Conservation (phyloP, 2,888 invertebrate genomes). For the Drosophila macrospina region DNA sequence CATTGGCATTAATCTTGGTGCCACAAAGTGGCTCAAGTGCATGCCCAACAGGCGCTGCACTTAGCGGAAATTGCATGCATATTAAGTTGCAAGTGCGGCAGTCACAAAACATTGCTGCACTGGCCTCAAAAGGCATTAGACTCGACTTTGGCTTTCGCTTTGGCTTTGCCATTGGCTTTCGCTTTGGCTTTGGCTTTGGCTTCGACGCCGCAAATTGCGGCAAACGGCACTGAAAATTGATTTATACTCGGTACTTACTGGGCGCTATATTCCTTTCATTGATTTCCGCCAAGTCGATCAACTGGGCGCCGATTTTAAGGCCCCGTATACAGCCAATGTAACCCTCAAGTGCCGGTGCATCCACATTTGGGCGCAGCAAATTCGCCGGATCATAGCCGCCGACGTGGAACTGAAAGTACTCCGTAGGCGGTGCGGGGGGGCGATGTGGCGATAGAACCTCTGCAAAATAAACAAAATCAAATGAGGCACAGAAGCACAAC, state of each 20-base stretch:
- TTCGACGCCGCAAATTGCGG: constrained; percentile 9
- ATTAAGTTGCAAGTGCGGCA: constrained; percentile 63
- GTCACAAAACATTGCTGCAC: constrained; percentile 25
- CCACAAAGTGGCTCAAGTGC: constrained; percentile 52
- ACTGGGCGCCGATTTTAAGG: constrained; percentile 92
- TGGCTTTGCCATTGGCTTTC: constrained; percentile 28
- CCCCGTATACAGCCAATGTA: constrained; percentile 95
- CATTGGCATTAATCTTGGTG: constrained; percentile 78
- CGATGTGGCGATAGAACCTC: constrained; percentile 95
- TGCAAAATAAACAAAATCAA: constrained; percentile 83
- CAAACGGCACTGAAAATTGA: constrained; percentile 59
- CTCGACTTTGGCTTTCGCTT: constrained; percentile 18
- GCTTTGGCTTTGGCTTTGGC: constrained; percentile 32
- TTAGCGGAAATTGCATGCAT: constrained; percentile 80
- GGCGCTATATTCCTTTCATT: constrained; percentile 89
- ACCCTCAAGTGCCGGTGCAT: constrained; percentile 87
- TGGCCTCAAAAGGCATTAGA: background rate
- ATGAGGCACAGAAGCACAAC: constrained; percentile 42
- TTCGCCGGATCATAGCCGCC: constrained; percentile 94
- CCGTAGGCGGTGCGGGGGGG: constrained; percentile 94
- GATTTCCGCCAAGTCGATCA: constrained; percentile 91
- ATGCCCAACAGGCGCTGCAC: constrained; percentile 51
- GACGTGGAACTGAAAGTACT: constrained; percentile 95
- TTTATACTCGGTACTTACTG: constrained; percentile 86
- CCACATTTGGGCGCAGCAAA: constrained; percentile 87